A percentile compares a stretch with the other conserved stretches of the same genome.
These are phyloP conservation scores for Brachyopa scutellaris DNA, from an alignment of 2,888 invertebrate species.

Conservation along the genomic window DNA sequence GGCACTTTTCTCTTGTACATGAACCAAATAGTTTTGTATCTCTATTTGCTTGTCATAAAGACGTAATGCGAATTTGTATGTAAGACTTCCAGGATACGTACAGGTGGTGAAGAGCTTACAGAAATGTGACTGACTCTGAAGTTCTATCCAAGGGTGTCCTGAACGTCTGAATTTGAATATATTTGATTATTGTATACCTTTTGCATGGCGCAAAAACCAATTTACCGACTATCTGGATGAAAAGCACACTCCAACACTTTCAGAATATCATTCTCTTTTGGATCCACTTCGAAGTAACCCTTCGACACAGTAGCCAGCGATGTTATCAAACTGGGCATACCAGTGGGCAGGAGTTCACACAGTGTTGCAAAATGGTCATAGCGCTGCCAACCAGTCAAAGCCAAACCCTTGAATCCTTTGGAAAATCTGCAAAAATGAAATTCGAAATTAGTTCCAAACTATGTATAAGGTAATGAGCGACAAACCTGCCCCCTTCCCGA, in stretches of 20 bases:
- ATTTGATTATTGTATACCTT: not conserved
- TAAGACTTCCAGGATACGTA: conserved; percentile 85
- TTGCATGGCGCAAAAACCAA: too few relatives aligned
- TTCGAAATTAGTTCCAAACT: not conserved
- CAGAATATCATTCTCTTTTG: conserved; percentile 82
- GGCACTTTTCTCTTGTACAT: conserved; percentile 81
- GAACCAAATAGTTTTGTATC: conserved; percentile 79
- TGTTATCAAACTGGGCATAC: conserved; percentile 86
- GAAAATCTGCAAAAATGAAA: conserved; percentile 75
- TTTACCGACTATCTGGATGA: conserved; percentile 79
- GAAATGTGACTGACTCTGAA: conserved; percentile 85
- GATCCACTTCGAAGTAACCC: conserved; percentile 84
- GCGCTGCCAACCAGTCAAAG: conserved; percentile 82
- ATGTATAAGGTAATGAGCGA: not conserved
- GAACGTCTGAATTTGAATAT: conserved; percentile 76
- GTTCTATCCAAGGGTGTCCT: conserved; percentile 83
- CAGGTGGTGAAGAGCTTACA: conserved; percentile 85
- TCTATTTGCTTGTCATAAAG: conserved; percentile 81
- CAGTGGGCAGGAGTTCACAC: conserved; percentile 86
- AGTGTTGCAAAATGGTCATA: conserved; percentile 88
- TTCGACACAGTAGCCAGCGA: conserved; percentile 84
- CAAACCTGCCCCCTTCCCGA: conserved; percentile 83
- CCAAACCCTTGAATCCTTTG: conserved; percentile 80
- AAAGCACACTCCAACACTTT: conserved; percentile 84
- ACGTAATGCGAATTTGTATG: conserved; percentile 82